phyloP scores from a whole-genome alignment of 2,113 vertebrate species.

The Hymenochirus boettgeri region DNA sequence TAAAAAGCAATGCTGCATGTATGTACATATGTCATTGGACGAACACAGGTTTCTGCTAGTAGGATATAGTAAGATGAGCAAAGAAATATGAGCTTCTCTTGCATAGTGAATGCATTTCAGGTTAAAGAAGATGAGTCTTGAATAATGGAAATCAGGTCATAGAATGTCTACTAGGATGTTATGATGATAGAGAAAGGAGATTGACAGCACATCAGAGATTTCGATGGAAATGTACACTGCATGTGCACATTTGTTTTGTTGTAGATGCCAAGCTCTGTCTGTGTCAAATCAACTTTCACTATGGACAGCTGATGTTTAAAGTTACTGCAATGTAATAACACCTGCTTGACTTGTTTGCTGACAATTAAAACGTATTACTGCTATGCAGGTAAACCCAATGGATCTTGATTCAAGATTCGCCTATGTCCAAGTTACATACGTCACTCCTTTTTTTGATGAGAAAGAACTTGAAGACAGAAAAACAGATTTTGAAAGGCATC shows the following conservation, averaged over 20 bases:
- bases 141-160: too few species aligned
- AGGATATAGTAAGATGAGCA: too few species aligned
- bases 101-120: too few species aligned
- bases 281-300: not conserved
- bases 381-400: conserved; percentile 86
- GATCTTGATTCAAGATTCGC: conserved; percentile 90
- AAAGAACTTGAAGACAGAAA: conserved; percentile 86
- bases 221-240: rapidly evolving
- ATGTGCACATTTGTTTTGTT: not conserved
- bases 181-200: too few species aligned
- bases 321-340: not conserved
- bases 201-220: too few species aligned
- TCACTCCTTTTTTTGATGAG: conserved; percentile 90
- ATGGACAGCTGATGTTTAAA: too few species aligned
- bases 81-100: too few species aligned
- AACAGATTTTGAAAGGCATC: conserved; percentile 92
- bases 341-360: not conserved
- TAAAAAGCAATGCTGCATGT: too few species aligned
- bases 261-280: not conserved
- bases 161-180: too few species aligned
- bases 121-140: too few species aligned
- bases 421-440: conserved; percentile 96
- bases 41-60: too few species aligned
- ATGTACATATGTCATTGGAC: too few species aligned
- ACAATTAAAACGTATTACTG: not conserved